Percentiles rank a stretch among this genome's conserved stretches.
These are phyloP conservation scores for Diarsia brunnea DNA, from an alignment of 2,888 invertebrate genomes.

Conservation along the genomic window DNA sequence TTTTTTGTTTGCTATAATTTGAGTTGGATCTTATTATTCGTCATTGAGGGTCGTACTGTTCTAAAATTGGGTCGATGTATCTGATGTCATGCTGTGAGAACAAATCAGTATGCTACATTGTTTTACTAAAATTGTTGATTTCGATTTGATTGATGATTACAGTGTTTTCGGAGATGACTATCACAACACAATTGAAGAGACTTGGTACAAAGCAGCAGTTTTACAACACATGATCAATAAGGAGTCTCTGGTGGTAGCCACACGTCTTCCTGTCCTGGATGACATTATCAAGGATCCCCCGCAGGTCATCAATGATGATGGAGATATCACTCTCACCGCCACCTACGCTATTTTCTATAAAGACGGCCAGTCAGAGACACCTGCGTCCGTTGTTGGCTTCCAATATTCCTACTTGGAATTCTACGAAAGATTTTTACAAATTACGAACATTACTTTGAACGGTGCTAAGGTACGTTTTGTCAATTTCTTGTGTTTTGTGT, in stretches of 20 bases:
- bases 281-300: slow-evolving; percentile 79
- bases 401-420: slow-evolving; percentile 94
- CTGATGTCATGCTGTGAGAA: background rate
- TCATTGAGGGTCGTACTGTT: background rate
- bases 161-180: slow-evolving; percentile 95
- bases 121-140: background rate
- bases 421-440: slow-evolving; percentile 92
- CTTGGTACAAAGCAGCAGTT: slow-evolving; percentile 97
- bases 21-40: background rate
- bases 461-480: slow-evolving; percentile 66
- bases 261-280: slow-evolving; percentile 91
- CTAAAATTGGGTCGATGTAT: background rate
- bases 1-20: no score
- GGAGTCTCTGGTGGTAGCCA: slow-evolving; percentile 94
- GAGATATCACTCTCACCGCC: slow-evolving; percentile 93
- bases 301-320: slow-evolving; percentile 81
- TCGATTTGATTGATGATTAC: slow-evolving; percentile 57
- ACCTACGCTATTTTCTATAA: slow-evolving; percentile 96
- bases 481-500: background rate
- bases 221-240: slow-evolving; percentile 95
- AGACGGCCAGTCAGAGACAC: slow-evolving; percentile 94
- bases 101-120: background rate
- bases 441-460: slow-evolving; percentile 81
- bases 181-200: slow-evolving; percentile 95
- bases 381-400: slow-evolving; percentile 97